Evolutionary conservation across 2,113 vertebrate species (phyloP).

Genomic region (Platichthys stellatus): DNA sequence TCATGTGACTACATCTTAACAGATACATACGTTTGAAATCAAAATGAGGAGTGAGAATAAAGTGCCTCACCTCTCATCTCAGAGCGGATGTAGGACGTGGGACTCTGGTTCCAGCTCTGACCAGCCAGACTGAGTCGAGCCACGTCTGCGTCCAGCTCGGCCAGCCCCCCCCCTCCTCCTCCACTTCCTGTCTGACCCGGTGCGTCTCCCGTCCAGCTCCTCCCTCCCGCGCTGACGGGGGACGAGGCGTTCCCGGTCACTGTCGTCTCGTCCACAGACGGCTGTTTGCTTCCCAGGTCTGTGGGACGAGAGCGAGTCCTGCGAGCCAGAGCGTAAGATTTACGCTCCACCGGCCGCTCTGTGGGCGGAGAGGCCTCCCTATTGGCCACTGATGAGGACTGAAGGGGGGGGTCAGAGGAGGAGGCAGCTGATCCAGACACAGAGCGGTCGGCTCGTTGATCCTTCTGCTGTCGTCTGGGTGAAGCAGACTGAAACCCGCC

Average conservation of each 20-base stretch:
- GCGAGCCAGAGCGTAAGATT: conserved; percentile 93
- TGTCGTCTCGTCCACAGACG: conserved; percentile 84
- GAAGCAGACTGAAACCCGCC: conserved; percentile 52
- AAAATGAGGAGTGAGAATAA: too few relatives aligned
- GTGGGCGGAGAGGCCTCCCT: conserved; percentile 75
- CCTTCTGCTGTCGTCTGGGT: conserved; percentile 71
- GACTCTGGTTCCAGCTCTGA: conserved; percentile 90
- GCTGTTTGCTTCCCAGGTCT: conserved; percentile 89
- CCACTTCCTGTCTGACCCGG: conserved; percentile 77
- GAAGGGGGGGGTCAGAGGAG: conserved; percentile 49
- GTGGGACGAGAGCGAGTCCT: conserved; percentile 92
- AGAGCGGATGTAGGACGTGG: conserved; percentile 88
- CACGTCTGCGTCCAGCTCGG: conserved; percentile 90
- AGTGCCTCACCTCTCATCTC: conserved; percentile 86
- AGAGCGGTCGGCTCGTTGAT: conserved; percentile 19
- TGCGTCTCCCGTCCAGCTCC: conserved; percentile 69
- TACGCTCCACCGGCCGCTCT: conserved; percentile 91
- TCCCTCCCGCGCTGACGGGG: conserved; percentile 26
- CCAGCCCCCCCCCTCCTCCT: conserved; percentile 75
- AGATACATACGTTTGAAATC: too few relatives aligned
- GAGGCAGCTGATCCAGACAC: conserved; percentile 44
- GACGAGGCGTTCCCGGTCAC: conserved; percentile 35
- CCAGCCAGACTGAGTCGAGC: conserved; percentile 86
- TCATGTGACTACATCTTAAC: conserved; percentile 54
- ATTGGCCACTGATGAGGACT: conserved; percentile 30